These are phyloP conservation scores for Brachionus sp. DNA, from an alignment of 1,140 invertebrate species.

Conservation along the genomic window DNA sequence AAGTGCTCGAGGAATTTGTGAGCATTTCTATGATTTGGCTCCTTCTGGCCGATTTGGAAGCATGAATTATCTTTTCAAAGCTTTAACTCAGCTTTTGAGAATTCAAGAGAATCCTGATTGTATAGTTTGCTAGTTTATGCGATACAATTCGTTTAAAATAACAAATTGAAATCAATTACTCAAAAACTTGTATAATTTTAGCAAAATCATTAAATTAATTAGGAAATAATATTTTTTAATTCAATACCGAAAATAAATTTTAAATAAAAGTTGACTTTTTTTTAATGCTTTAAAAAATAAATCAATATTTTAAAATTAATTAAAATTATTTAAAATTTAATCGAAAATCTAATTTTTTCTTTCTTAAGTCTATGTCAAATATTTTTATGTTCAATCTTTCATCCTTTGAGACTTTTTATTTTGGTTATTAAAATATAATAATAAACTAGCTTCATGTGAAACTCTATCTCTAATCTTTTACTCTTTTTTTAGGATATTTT, in stretches of 20 bases:
- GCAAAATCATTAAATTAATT: background rate
- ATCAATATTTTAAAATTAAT: too few relatives aligned
- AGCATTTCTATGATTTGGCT: slow-evolving; percentile 94
- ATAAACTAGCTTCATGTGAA: too few relatives aligned
- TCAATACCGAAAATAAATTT: background rate
- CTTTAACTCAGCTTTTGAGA: slow-evolving; percentile 56
- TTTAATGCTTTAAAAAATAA: too few relatives aligned
- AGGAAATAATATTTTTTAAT: background rate
- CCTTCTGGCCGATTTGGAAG: slow-evolving; percentile 94
- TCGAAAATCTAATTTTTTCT: too few relatives aligned
- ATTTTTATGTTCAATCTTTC: too few relatives aligned
- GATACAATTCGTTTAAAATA: background rate
- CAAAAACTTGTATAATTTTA: background rate
- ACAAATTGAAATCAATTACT: background rate
- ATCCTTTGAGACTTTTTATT: too few relatives aligned
- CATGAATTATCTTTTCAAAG: slow-evolving; percentile 91
- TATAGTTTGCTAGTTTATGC: slow-evolving; percentile 23
- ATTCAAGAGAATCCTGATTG: slow-evolving; percentile 43
- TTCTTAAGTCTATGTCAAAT: too few relatives aligned
- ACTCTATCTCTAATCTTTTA: too few relatives aligned
- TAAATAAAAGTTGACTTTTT: background rate
- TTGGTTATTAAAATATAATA: too few relatives aligned
- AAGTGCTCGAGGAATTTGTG: slow-evolving; percentile 64
- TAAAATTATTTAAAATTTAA: too few relatives aligned
- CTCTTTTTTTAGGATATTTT: too few relatives aligned